Base-by-base conservation (phyloP, 1,140 invertebrate genomes). In the Eumaeus atala region DNA sequence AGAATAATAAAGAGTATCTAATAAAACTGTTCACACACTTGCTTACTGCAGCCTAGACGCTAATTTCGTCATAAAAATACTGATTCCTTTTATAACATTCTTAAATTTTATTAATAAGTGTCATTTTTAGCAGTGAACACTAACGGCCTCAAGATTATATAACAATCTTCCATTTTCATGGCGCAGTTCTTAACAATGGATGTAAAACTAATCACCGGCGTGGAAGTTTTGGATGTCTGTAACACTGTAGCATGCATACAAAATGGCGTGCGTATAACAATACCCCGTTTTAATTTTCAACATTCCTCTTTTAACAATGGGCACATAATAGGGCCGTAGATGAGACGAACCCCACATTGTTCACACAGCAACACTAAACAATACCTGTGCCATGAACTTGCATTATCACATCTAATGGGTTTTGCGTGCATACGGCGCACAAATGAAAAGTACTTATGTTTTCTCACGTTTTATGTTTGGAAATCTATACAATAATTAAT, bases 321-420 rank as follows among this genome's bases (percentile, higher is more conserved):
- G 42, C 62, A 61, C 61, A 68, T 79, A 84, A 79, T 84, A 74
- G 76, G 66, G 74, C 65, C 58, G 67, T 72, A 74, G 81, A 82
- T 77, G 78, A 84, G 72, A 78, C 71, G 57, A 72, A 75, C 72
- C 75, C 70, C 62, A 67, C 74, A 77, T 77, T 79, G 76, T 79
- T 75, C 70, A 51, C 56, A 51, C 67, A 64, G 73, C 68, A 70
- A 70, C 73, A 74, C 68, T 74, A 77, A 79, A 82, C 77, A 82
- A 82, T 82, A 82, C 79, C 73, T 82, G 75, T 64, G 51, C 67
- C 64, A 70, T 75, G 74, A 84, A 74, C 74, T 78, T 81, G 80
- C 80, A 84, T 75, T 78, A 84, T 84, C 77, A 78, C 75, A 70
- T 67, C 75, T 84, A 84, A 82, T 84, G 80, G 74, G 73, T 75